These are phyloP conservation scores for Patagioenas fasciata DNA, from an alignment of 2,113 vertebrate genomes.

Conservation along the genomic window DNA sequence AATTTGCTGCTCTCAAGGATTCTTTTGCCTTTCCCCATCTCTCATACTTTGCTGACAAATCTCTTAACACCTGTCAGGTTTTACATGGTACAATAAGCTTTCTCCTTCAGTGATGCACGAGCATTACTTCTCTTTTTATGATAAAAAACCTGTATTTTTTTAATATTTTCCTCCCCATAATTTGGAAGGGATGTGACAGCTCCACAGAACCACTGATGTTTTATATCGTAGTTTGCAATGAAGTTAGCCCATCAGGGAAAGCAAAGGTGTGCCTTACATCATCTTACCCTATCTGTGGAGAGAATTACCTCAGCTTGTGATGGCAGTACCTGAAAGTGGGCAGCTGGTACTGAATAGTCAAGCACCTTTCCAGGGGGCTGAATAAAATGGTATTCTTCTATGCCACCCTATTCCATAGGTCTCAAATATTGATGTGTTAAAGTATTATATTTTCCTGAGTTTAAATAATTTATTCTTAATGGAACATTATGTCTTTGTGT, in stretches of 20 bases:
- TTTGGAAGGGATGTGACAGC: neutral
- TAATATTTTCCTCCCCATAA: neutral
- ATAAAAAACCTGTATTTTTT: neutral
- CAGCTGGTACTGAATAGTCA: neutral
- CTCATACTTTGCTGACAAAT: slow-evolving; percentile 7
- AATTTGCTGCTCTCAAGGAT: neutral
- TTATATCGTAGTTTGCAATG: neutral
- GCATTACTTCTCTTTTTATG: neutral
- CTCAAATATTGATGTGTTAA: neutral
- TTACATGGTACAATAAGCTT: neutral
- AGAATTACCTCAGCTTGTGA: neutral
- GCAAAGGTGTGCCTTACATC: neutral
- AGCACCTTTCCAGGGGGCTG: too few relatives aligned
- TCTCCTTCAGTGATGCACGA: neutral
- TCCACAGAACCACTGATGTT: neutral
- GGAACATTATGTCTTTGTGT: neutral
- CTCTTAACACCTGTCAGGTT: slow-evolving; percentile 1
- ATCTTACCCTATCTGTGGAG: neutral
- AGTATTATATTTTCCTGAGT: neutral
- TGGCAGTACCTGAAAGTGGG: neutral
- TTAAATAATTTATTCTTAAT: neutral
- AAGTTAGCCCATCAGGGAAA: neutral
- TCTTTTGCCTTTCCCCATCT: neutral
- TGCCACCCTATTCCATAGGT: neutral
- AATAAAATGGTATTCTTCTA: neutral